phyloP scores from a whole-genome alignment of 2,797 vertebrate species.

The Petrocephalus schoutedeni region DNA sequence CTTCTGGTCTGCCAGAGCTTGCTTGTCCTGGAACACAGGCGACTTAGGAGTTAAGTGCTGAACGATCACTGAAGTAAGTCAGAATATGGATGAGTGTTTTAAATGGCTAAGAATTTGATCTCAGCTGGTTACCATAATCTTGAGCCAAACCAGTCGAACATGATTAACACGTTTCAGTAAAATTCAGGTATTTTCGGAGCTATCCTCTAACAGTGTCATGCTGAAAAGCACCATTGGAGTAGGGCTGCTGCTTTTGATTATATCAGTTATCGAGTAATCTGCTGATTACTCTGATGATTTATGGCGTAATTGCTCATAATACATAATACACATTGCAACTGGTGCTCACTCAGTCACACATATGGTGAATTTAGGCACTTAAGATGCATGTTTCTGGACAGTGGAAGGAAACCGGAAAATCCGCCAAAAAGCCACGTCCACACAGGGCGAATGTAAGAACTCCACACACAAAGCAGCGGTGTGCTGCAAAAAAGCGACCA shows the following conservation, averaged over 20 bases:
- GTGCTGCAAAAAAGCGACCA: not conserved
- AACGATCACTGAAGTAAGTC: not conserved
- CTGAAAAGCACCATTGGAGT: not conserved
- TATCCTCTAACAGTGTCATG: not conserved
- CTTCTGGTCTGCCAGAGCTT: slow-evolving; percentile 95
- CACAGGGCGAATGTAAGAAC: not conserved
- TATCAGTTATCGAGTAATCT: not conserved
- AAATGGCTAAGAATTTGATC: not conserved
- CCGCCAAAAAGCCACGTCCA: not conserved
- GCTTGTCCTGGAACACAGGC: slow-evolving; percentile 77
- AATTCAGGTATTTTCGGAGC: not conserved
- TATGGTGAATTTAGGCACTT: not conserved
- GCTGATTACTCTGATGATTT: not conserved
- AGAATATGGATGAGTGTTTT: not conserved
- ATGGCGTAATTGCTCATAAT: not conserved
- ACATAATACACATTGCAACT: not conserved
- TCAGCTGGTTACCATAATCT: not conserved
- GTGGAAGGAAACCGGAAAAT: too few species aligned
- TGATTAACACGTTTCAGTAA: not conserved
- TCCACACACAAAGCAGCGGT: not conserved
- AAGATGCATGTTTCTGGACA: not conserved
- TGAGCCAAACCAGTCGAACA: not conserved
- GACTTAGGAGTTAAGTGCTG: not conserved
- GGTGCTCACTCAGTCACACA: not conserved
- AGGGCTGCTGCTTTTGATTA: not conserved